Conservation (phyloP, 1,140 invertebrate genomes). For the Drosophila seguyi region DNA sequence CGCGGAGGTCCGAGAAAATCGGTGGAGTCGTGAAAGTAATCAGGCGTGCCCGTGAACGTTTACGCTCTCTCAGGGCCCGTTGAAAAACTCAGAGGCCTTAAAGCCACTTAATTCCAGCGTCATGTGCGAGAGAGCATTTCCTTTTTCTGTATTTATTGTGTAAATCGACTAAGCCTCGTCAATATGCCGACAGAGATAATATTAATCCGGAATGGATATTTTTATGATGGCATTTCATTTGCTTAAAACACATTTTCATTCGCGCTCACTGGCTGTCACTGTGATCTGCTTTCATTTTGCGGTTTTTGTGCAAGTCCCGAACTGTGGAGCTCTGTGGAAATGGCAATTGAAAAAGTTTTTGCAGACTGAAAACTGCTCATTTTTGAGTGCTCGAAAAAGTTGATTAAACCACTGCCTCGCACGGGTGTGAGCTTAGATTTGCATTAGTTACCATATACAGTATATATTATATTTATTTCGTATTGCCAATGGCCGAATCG, state of each 20-base stretch:
- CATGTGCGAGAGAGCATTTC: not conserved
- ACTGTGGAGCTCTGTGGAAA: constrained; percentile 47
- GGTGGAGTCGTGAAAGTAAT: constrained; percentile 30
- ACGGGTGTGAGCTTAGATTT: constrained; percentile 24
- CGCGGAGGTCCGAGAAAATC: constrained; percentile 13
- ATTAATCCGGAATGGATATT: constrained; percentile 44
- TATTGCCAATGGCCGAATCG: constrained; percentile 54
- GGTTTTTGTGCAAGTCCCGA: constrained; percentile 38
- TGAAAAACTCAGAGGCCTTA: not conserved
- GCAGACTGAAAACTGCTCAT: constrained; percentile 23
- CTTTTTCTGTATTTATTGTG: not conserved
- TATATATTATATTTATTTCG: not conserved
- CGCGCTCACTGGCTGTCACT: constrained; percentile 4
- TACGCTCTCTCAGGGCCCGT: not conserved
- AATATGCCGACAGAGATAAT: constrained; percentile 50
- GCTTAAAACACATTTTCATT: constrained; percentile 42
- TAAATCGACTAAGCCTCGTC: constrained; percentile 17
- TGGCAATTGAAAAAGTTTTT: constrained; percentile 70
- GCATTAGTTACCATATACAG: constrained; percentile 36
- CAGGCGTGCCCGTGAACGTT: constrained; percentile 21
- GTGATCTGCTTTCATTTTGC: constrained; percentile 44
- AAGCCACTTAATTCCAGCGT: constrained; percentile 8
- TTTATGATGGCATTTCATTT: constrained; percentile 49
- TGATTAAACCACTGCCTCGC: constrained; percentile 56
- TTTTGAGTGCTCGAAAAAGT: constrained; percentile 57